Conservation (phyloP, 2,113 vertebrate genomes). For the Catharus minimus region DNA sequence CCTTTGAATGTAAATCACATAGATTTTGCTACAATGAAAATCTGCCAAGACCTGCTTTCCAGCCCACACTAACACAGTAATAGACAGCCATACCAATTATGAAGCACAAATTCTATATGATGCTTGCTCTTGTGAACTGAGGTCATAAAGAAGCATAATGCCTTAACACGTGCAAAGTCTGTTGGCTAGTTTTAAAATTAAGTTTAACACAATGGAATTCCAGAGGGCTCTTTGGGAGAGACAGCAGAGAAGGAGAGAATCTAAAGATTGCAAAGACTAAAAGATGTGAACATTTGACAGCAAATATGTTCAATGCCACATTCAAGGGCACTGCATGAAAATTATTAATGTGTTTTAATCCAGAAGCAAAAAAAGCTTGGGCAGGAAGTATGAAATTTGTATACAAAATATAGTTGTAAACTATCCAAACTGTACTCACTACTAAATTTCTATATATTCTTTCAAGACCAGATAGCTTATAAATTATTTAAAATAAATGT, state of each 20-base stretch:
- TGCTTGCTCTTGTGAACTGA: not conserved
- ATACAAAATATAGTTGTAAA: not conserved
- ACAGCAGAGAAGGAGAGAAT: not conserved
- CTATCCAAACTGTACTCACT: not conserved
- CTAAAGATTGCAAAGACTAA: not conserved
- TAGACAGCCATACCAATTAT: not conserved
- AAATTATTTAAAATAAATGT: not conserved
- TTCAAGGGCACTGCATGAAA: not conserved
- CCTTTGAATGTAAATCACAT: accelerated
- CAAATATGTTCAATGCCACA: not conserved
- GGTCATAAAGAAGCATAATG: not conserved
- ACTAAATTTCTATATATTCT: not conserved
- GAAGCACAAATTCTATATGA: not conserved
- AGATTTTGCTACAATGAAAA: not conserved
- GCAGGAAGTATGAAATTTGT: not conserved
- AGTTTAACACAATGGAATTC: not conserved
- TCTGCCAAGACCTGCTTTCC: not conserved
- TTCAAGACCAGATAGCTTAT: not conserved
- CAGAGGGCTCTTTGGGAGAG: not conserved
- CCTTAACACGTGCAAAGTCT: accelerated
- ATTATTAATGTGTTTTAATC: not conserved
- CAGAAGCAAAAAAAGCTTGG: not conserved
- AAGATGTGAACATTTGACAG: not conserved
- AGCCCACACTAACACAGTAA: not conserved
- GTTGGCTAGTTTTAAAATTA: not conserved